These are phyloP conservation scores for Philereme vetulata DNA, from an alignment of 2,888 invertebrate genomes.

Conservation along the genomic window DNA sequence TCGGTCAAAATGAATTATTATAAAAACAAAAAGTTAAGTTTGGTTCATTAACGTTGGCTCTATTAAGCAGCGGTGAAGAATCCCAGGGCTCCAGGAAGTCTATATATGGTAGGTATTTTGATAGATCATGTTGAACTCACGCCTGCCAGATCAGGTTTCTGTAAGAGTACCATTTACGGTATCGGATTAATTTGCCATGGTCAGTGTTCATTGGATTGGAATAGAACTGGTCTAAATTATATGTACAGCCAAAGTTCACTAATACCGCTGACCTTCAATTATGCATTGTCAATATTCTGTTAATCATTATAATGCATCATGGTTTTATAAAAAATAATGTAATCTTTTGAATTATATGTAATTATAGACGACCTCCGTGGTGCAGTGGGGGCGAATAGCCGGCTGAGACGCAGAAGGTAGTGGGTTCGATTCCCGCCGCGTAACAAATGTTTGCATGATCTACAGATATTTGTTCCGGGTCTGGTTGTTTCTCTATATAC, in stretches of 20 bases:
- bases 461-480: no score
- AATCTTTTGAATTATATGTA: no score
- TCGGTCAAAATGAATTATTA: conserved; percentile 23
- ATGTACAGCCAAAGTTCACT: conserved; percentile 25
- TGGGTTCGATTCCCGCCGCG: no score
- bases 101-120: conserved; percentile 76
- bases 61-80: conserved; percentile 49
- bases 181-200: conserved; percentile 72
- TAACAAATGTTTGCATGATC: no score
- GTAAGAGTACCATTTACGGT: conserved; percentile 72
- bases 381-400: no score
- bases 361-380: no score
- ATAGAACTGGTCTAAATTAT: conserved; percentile 41
- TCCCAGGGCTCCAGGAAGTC: conserved; percentile 72
- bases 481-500: no score
- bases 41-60: conserved; percentile 36
- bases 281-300: neutral
- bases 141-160: conserved; percentile 74
- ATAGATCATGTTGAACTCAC: conserved; percentile 72
- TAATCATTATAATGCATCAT: no score
- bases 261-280: conserved; percentile 20
- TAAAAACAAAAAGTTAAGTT: conserved; percentile 34
- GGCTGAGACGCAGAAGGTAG: no score
- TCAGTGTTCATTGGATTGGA: conserved; percentile 46
- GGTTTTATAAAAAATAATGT: no score